phyloP scores from a whole-genome alignment of 2,888 invertebrate genomes.

The Acheta domesticus region DNA sequence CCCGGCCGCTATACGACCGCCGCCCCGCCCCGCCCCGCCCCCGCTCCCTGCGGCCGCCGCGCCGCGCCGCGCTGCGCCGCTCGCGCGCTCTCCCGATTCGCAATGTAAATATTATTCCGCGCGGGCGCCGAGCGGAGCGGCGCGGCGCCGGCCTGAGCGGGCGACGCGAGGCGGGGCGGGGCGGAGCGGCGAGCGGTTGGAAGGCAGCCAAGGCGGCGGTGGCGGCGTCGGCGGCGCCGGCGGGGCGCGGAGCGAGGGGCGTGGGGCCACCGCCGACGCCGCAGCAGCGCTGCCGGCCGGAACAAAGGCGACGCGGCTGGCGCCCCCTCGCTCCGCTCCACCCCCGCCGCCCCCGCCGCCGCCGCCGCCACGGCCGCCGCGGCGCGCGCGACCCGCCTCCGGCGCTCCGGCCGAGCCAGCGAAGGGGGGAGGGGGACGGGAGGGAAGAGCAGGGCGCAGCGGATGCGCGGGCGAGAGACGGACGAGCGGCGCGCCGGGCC shows the following conservation, averaged over 20 bases:
- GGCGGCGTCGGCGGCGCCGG: neutral
- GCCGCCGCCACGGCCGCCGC: neutral
- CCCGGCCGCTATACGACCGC: neutral
- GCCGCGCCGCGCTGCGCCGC: neutral
- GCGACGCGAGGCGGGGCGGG: neutral
- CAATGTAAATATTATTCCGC: constrained; percentile 18
- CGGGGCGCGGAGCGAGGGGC: neutral
- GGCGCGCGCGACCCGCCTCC: constrained; percentile 18
- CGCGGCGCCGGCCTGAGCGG: neutral
- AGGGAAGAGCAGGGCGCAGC: neutral
- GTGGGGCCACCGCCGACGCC: neutral
- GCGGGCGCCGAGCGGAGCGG: neutral
- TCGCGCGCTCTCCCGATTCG: constrained; percentile 7
- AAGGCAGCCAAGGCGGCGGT: neutral
- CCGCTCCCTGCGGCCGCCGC: neutral
- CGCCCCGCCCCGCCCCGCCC: neutral
- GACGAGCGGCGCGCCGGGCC: neutral
- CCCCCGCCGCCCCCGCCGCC: no score
- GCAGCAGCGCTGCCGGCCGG: neutral
- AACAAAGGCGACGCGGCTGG: constrained; percentile 2
- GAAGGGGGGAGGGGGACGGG: neutral
- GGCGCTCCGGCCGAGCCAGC: neutral
- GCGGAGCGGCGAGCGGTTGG: neutral
- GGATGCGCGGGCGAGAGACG: neutral
- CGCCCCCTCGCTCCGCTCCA: neutral